Base-by-base conservation (phyloP, 1,140 invertebrate species). In the Cydia strobilella region DNA sequence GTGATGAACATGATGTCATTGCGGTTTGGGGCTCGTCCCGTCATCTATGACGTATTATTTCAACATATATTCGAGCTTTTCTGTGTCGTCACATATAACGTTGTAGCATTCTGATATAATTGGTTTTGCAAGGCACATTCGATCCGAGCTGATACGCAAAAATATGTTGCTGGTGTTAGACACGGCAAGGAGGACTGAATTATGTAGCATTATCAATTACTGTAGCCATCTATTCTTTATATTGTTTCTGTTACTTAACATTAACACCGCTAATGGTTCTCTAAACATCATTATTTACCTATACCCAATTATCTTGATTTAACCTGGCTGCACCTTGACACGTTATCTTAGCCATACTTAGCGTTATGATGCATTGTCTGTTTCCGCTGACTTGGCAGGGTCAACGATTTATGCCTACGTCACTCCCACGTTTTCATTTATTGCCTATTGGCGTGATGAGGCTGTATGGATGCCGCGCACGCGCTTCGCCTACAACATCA, bases 401-500 rank as follows among this genome's bases (percentile, higher is more conserved):
- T 82, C 79, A 83, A 83, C 73, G 76, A 76, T 78, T 79, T 76
- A 63, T 76, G 65, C 77, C 74, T 82, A 86, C 88, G 88, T 87
- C 84, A 88, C 82, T 76, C 79, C 79, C 83, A 85, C 82, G 81
- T 80, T 79, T 76, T 54, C 75, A 54, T 74, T 59, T 59, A 59
- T 78, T 81, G 72, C 74, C 76, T 78, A 79, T 79, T 78, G 75
- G 76, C 75, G 54, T 75, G 75, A 81, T 81, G 81, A 81, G 77
- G 75, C 76, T 71, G 76, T 81, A 59, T 73, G 42, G 73, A 87
- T 89, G 82, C 87, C 48, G 13, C 72, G 78, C 88, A 89, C 88
- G 87, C 80, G 84, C 80, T 76, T 75, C 82, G 78, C 85, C 88
- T 85, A 88, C 87, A 78, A 63, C 73, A 80, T 79, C 80, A 79